Evolutionary conservation across 1,140 invertebrate genomes (phyloP).

Genomic region (Lucilia sericata): DNA sequence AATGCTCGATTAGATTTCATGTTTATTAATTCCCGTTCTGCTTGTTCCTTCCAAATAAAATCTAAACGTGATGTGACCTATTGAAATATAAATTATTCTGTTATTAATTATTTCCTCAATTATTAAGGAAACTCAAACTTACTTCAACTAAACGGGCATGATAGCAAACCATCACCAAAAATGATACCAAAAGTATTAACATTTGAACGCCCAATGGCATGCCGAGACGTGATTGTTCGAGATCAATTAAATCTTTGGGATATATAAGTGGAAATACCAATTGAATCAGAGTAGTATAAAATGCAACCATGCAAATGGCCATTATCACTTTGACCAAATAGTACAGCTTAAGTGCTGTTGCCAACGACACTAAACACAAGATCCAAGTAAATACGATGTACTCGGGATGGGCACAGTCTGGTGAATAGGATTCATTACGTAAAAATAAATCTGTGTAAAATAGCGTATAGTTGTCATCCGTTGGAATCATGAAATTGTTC

Average conservation of each 20-base stretch:
- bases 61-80: constrained; percentile 87
- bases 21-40: constrained; percentile 88
- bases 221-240: constrained; percentile 59
- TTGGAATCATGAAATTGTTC: not conserved
- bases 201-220: constrained; percentile 82
- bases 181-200: constrained; percentile 83
- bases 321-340: constrained; percentile 90
- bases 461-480: constrained; percentile 1
- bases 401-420: constrained; percentile 78
- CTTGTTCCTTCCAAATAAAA: constrained; percentile 96
- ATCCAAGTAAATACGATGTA: constrained; percentile 95
- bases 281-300: constrained; percentile 79
- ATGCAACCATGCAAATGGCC: constrained; percentile 79
- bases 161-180: constrained; percentile 89
- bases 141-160: constrained; percentile 89
- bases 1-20: constrained; percentile 75
- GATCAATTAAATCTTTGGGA: constrained; percentile 53
- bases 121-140: not conserved
- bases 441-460: not conserved
- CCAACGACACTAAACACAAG: constrained; percentile 88
- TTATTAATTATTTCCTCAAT: no score
- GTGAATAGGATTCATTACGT: not conserved
- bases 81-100: not conserved
- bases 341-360: constrained; percentile 92
- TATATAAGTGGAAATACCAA: constrained; percentile 70